Base-by-base conservation (phyloP, 2,888 invertebrate species). In the Amphipyra tragopoginis region DNA sequence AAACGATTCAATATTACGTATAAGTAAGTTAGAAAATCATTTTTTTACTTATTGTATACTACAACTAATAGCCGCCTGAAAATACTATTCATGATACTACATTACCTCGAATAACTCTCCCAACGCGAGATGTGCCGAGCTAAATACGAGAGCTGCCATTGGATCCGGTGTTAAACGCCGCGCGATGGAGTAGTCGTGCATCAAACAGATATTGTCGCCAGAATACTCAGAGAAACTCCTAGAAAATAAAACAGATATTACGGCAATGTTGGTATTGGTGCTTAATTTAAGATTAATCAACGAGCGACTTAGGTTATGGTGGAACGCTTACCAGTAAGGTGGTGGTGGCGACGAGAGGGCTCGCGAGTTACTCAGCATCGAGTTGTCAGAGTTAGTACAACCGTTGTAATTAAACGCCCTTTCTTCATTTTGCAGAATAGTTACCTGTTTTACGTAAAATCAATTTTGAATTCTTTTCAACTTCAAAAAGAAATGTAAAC, bases 61-160 rank as follows among this genome's bases (percentile, higher is more conserved):
- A 29, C 29, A 21, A 21, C 21, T 21, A 21, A 21, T 21, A 21
- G 15, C 21, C 8, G 13, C 33, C n/a, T 13, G 13, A 8, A 21
- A 10, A 5, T 15, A 21, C 11, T 38, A 7, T 29, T 7, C 0
- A 26, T 6, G 34, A 29, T 0, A 14, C 2, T 34, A 15, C 2
- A 36, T 51, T 79, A 77, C 96, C 95, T 98, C 98, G 86, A 97
- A 98, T 33, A 97, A 90, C 85, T 98, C 98, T 71, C 97, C 97
- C 53, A 96, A 93, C 38, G 96, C 96, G 15, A 98, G 94, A 14
- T 97, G 96, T 1, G 96, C 95, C 0, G 97, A 96, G 81, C 97
- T 97, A 86, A 97, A 97, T 9, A 97, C 95, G 1, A 98, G 92
- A 0, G 90, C 87, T 0, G 83, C 87, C 78, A 79, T 84, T 0